A percentile compares a stretch with the other conserved stretches of the same genome.
These are phyloP conservation scores for Accipiter cooperii DNA, from an alignment of 2,113 vertebrate species.

Conservation along the genomic window DNA sequence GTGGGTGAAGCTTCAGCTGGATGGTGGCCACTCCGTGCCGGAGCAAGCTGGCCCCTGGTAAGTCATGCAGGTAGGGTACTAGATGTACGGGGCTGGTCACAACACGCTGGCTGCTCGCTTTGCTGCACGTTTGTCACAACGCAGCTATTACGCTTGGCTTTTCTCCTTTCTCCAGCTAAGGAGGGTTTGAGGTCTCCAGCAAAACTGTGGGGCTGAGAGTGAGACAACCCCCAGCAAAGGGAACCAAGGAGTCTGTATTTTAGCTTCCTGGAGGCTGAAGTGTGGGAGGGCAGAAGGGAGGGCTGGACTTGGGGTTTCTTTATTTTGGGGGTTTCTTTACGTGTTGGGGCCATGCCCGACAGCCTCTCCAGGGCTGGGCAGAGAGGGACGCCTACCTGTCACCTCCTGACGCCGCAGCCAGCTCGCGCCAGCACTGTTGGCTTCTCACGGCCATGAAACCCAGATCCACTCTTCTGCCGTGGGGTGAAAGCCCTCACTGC, in stretches of 20 bases:
- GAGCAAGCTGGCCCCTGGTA: neutral
- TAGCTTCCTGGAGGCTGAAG: accelerated
- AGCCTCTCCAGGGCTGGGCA: neutral
- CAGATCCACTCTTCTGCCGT: neutral
- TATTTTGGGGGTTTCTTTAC: neutral
- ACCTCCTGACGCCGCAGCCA: neutral
- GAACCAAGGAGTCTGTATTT: neutral
- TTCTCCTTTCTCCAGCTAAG: neutral
- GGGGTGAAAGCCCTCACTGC: neutral
- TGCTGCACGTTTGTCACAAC: neutral
- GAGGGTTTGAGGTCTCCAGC: neutral
- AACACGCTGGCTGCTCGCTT: accelerated
- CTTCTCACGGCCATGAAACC: neutral
- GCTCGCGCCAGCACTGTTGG: neutral
- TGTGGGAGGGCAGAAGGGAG: neutral
- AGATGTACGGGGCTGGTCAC: accelerated
- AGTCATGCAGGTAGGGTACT: neutral
- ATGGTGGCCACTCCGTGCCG: neutral
- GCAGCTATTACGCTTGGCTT: neutral
- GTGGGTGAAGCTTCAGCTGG: neutral
- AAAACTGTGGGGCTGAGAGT: neutral
- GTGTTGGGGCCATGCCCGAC: too few relatives aligned
- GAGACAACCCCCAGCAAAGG: neutral
- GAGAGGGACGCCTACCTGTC: neutral
- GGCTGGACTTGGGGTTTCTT: neutral